These are phyloP conservation scores for Ctenoplectra terminalis DNA, from an alignment of 1,140 invertebrate genomes.

Conservation along the genomic window DNA sequence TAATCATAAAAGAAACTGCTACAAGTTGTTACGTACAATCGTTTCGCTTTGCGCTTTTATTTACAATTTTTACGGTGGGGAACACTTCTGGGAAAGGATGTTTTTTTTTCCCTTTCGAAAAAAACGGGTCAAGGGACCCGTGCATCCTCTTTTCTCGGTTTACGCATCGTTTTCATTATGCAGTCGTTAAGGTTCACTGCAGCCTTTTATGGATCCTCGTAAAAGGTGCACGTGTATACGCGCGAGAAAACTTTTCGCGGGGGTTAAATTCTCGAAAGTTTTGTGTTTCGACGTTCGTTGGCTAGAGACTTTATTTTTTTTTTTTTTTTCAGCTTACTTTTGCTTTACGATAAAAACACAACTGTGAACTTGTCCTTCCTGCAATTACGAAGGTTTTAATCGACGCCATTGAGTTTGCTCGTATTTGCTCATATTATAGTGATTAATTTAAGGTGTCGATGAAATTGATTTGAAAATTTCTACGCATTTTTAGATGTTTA, in stretches of 20 bases:
- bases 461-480: not conserved
- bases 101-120: not conserved
- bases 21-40: not conserved
- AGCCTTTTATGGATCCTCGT: slow-evolving; percentile 57
- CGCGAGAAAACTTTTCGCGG: slow-evolving; percentile 41
- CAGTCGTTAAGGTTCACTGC: slow-evolving; percentile 62
- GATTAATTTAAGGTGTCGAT: not conserved
- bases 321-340: not conserved
- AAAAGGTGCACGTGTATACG: slow-evolving; percentile 53
- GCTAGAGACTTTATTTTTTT: too few species aligned
- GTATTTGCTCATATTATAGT: not conserved
- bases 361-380: not conserved
- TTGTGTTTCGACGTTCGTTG: too few species aligned
- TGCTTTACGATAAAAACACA: not conserved
- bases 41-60: slow-evolving; percentile 19
- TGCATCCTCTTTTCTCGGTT: slow-evolving; percentile 46
- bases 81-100: slow-evolving; percentile 13
- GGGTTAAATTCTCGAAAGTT: slow-evolving; percentile 16
- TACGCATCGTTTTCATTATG: slow-evolving; percentile 67
- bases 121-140: slow-evolving; percentile 15
- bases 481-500: not conserved
- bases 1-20: not conserved
- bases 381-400: not conserved
- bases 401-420: not conserved
- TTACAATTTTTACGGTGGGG: slow-evolving; percentile 33